Base-by-base conservation (phyloP, 2,797 vertebrate species). In the Trachops cirrhosus region DNA sequence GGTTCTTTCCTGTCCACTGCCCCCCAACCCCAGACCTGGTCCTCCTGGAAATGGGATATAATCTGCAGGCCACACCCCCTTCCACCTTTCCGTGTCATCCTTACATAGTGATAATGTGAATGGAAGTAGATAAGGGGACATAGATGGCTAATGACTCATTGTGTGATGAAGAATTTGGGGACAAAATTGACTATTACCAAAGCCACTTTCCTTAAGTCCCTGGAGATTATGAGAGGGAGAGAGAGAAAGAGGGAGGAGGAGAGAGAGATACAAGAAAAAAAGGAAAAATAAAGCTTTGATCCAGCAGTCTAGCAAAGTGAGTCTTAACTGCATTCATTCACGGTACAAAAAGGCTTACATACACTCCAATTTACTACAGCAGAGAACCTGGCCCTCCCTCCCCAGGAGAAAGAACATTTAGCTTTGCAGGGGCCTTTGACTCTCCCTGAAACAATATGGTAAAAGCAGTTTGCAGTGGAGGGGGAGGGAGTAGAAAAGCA, bases 291-390 rank as follows among this genome's bases (percentile, higher is more conserved):
- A 21, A 79, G 86, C 22, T 24, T 96, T 34, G 7, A 37, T 84
- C 22, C 37, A 93, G 26, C 12, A 70, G 32, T 3, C 94, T 94
- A 68, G 37, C 71, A 80, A 80, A 96, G 87, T 52, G 74, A 44
- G 50, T 95, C 95, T 95, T 94, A 95, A 95, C 94, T 97, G 71
- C 19, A 59, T 91, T 87, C 96, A 86, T 39, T 50, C 87, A 62
- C 4, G 21, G 57, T 80, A 92, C 87, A 92, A 97, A 62, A 98
- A 95, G 64, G n/a, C 68, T 94, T 94, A 90, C 48, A 67, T 68
- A 95, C 57, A 54, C 62, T 97, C 93, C 64, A 24, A 95, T 74
- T 54, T 95, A 96, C 93, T 68, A 91, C 34, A 83, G 48, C 1
- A 0, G 94, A 84, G 80, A 97, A 78, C 73, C n/a, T 77, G 29